A percentile compares a stretch with the other conserved stretches of the same genome.
Evolutionary conservation across 2,113 vertebrate species (phyloP).

Genomic region (Pseudois nayaur): DNA sequence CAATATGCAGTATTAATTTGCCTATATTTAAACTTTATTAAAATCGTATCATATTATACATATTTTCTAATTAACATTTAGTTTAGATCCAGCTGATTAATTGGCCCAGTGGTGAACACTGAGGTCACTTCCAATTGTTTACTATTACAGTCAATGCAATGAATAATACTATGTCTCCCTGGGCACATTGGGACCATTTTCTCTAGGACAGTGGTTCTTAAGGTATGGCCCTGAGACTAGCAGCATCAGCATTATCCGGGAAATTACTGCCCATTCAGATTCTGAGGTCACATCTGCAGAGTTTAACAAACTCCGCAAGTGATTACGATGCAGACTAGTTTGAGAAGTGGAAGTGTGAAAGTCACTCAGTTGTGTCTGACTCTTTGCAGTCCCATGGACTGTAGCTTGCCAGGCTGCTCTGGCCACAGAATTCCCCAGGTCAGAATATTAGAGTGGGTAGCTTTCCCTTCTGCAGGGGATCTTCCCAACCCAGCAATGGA

Average conservation of each 20-base stretch:
- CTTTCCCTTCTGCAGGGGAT: not conserved
- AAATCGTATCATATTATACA: not conserved
- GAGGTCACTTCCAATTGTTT: not conserved
- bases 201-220: not conserved
- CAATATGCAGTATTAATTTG: not conserved
- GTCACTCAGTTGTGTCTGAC: not conserved
- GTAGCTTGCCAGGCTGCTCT: not conserved
- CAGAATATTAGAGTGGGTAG: not conserved
- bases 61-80: not conserved
- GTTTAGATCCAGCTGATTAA: not conserved
- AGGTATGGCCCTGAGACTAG: not conserved
- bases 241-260: not conserved
- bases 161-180: not conserved
- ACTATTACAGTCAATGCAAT: not conserved
- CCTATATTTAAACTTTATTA: not conserved
- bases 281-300: not conserved
- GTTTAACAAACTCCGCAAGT: not conserved
- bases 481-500: not conserved
- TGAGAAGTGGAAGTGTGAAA: not conserved
- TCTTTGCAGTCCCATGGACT: not conserved
- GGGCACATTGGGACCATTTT: not conserved
- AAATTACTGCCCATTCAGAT: not conserved
- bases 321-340: not conserved
- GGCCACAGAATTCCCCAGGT: not conserved
- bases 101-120: not conserved